A percentile compares a stretch with the other conserved stretches of the same genome.
Conservation (phyloP, 2,113 vertebrate species). For the Motacilla alba region DNA sequence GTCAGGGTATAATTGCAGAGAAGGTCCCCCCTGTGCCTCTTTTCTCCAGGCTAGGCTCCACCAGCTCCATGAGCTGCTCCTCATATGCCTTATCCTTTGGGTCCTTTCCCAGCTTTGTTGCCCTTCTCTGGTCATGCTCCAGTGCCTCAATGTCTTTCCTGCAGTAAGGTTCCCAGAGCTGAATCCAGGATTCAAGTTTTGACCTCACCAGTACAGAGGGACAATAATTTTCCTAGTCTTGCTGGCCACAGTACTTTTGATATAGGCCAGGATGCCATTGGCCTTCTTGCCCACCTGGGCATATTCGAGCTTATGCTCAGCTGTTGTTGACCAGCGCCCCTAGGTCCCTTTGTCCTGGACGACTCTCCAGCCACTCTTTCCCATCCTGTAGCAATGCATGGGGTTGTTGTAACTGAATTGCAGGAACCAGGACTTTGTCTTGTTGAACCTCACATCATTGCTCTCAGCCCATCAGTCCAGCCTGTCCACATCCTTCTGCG, state of each 20-base stretch:
- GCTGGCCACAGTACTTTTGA: not conserved
- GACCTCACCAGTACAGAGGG: not conserved
- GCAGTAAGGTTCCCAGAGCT: not conserved
- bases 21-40: not conserved
- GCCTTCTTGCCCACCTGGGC: not conserved
- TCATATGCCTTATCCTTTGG: not conserved
- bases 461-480: not conserved
- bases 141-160: not conserved
- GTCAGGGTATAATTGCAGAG: not conserved
- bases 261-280: not conserved
- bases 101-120: not conserved
- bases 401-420: not conserved
- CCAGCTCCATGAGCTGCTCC: not conserved
- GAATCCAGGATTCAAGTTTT: not conserved
- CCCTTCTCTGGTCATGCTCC: not conserved
- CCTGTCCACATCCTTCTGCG: not conserved
- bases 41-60: not conserved
- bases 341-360: not conserved
- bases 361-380: not conserved
- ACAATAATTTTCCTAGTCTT: not conserved
- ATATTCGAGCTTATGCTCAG: not conserved
- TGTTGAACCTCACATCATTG: not conserved
- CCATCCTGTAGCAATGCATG: not conserved
- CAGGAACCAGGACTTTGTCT: not conserved
- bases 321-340: not conserved